Conservation (phyloP, 2,888 invertebrate species). For the Scaptomyza caliginosa region DNA sequence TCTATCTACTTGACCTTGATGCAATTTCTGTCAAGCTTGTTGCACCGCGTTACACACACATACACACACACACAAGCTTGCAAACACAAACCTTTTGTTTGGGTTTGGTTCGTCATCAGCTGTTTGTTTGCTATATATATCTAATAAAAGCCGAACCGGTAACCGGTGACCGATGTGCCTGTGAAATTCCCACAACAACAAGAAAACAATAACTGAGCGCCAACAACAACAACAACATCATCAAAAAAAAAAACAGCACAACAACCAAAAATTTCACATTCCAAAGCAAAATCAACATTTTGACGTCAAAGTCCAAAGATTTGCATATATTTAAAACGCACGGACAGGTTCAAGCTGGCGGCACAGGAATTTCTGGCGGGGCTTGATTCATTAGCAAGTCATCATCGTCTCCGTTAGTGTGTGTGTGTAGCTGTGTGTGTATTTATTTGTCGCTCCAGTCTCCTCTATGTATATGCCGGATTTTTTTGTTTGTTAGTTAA, state of each 20-base stretch:
- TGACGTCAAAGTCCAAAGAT: slow-evolving; percentile 79
- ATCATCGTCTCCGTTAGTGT: slow-evolving; percentile 42
- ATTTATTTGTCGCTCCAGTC: slow-evolving; percentile 59
- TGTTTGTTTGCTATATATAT: slow-evolving; percentile 36
- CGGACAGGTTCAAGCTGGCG: slow-evolving; percentile 48
- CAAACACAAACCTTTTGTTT: not conserved
- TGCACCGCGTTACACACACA: too few relatives aligned
- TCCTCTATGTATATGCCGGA: slow-evolving; percentile 50
- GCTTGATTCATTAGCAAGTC: slow-evolving; percentile 70
- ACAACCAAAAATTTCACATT: slow-evolving; percentile 75
- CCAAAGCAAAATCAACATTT: slow-evolving; percentile 56
- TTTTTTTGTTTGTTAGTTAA: slow-evolving; percentile 24
- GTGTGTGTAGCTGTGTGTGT: slow-evolving; percentile 61
- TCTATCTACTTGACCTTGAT: slow-evolving; percentile 62
- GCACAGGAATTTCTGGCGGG: slow-evolving; percentile 72
- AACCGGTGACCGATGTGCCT: slow-evolving; percentile 26
- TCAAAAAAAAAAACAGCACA: slow-evolving; percentile 38
- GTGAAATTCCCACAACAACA: slow-evolving; percentile 65
- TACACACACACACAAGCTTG: slow-evolving; percentile 2
- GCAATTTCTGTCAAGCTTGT: slow-evolving; percentile 1
- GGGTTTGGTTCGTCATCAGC: slow-evolving; percentile 31
- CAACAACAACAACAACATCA: slow-evolving; percentile 42
- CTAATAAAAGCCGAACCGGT: slow-evolving; percentile 34
- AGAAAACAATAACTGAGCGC: slow-evolving; percentile 17
- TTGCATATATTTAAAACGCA: slow-evolving; percentile 56